Evolutionary conservation across 2,113 vertebrate species (phyloP).

Genomic region (Mus pahari): DNA sequence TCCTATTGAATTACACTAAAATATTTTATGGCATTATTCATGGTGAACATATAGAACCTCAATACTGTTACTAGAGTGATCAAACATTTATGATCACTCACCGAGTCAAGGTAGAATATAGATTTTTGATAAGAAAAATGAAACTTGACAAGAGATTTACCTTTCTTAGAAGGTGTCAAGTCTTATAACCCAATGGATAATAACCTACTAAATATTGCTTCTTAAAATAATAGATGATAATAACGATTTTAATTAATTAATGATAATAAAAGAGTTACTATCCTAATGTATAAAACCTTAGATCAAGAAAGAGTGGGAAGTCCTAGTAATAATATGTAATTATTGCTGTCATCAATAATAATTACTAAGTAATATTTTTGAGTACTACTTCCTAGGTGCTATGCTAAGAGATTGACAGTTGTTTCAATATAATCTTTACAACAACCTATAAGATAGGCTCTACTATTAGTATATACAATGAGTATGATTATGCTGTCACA

Average conservation of each 20-base stretch:
- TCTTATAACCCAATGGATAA: background rate
- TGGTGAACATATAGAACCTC: background rate
- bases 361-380: background rate
- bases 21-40: background rate
- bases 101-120: background rate
- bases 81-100: background rate
- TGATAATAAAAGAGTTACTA: background rate
- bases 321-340: background rate
- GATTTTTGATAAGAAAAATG: background rate
- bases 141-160: background rate
- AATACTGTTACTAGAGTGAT: background rate
- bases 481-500: background rate
- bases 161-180: background rate
- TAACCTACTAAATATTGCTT: background rate
- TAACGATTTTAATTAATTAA: background rate
- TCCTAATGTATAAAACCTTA: background rate
- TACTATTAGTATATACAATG: background rate
- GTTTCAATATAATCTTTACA: background rate
- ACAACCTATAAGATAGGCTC: background rate
- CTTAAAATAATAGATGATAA: background rate
- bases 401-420: background rate
- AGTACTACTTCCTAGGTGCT: background rate
- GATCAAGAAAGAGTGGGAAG: background rate
- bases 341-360: background rate
- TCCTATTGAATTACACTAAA: background rate